Base-by-base conservation (phyloP, 2,888 invertebrate genomes). In the Scaeva pyrastri region DNA sequence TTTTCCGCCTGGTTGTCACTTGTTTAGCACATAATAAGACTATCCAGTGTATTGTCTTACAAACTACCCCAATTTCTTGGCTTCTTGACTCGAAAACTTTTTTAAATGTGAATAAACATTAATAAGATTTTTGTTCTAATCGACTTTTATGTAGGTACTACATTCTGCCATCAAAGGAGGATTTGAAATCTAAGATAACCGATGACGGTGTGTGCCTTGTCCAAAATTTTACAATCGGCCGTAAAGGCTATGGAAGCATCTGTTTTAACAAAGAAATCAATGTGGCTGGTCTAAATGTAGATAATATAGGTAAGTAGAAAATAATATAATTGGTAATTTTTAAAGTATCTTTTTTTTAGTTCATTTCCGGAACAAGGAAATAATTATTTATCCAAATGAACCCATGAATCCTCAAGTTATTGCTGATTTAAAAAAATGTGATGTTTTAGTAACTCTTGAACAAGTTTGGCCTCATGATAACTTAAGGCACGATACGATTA, bases 321-420 rank as follows among this genome's bases (percentile, higher is more conserved):
- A 23, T 21, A 50, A 11, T 2, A 21, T 19, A 12, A 19, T 12
- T 10, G 12, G 5, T 2, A 1, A 2, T 52, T 14, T 14, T 52
- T 50, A 14, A 6, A 58, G 21, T 21, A 0, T 2, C 21, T 12
- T 68, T n/a, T 41, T 68, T 74, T 4, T 58, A 95, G 98, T 99
- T 0, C 96, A 97, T 91, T 97, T 99, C 92, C 94, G 98, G 3
- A 96, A 98, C 91, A 98, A 98, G 91, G 99, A 99, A 93, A 96
- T 99, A 3, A 96, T 97, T 21, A 95, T 99, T 7, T 99, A 99
- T 93, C 98, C 99, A 0, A 97, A 98, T 89, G 97, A 97, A 88
- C 94, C 94, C 0, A 94, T 94, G 75, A 99, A 99, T 91, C 99
- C 99, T 0, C 95, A 96, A 0, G 93, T 97, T 5, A 99, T 0